phyloP scores from a whole-genome alignment of 2,888 invertebrate genomes.

The Notocelia uddmanniana region DNA sequence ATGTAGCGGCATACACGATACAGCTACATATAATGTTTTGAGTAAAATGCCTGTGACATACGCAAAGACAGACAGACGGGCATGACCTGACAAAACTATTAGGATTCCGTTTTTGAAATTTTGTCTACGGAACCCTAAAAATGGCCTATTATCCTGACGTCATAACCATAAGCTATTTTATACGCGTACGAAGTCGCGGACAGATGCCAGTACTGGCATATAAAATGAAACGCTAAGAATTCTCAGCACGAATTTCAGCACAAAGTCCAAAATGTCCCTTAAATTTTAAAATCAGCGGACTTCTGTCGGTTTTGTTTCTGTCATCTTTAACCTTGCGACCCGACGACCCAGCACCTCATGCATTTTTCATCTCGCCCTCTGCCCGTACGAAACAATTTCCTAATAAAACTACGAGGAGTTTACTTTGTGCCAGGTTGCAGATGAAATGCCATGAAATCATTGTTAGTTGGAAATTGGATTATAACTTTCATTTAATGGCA shows the following conservation, averaged over 20 bases:
- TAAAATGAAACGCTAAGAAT: background rate
- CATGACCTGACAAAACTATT: no score
- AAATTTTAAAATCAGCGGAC: slow-evolving; percentile 17
- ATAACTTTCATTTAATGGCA: slow-evolving; percentile 1
- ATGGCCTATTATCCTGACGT: no score
- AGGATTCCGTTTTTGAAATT: no score
- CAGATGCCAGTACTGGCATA: background rate
- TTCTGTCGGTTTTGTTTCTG: slow-evolving; percentile 21
- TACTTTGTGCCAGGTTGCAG: slow-evolving; percentile 25
- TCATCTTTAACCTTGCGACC: slow-evolving; percentile 40
- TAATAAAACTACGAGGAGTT: slow-evolving; percentile 39
- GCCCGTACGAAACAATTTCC: slow-evolving; percentile 39
- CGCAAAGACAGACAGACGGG: no score
- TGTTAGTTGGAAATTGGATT: slow-evolving; percentile 3
- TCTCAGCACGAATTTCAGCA: background rate
- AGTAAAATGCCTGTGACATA: no score
- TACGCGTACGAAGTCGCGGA: background rate
- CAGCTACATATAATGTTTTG: no score
- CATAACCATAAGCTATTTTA: no score
- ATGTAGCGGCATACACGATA: no score
- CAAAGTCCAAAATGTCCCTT: slow-evolving; percentile 10
- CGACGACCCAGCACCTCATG: slow-evolving; percentile 34
- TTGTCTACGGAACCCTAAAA: no score
- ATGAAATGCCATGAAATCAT: background rate
- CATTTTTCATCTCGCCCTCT: slow-evolving; percentile 41